Conservation (phyloP, 1,140 invertebrate species). For the Oreohelix idahoensis region DNA sequence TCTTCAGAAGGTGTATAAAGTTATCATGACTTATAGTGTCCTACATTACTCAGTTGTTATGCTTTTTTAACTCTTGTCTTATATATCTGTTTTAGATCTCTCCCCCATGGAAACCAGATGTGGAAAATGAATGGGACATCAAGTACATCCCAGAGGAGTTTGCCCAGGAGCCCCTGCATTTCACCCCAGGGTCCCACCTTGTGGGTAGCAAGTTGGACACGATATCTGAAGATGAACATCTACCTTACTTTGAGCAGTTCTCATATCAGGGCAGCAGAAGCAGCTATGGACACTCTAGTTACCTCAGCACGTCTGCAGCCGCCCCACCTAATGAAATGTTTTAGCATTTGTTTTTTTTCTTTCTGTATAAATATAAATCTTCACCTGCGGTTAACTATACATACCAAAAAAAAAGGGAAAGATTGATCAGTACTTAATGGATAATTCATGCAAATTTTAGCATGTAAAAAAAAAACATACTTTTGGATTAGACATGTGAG, state of each 20-base stretch:
- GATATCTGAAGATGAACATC: constrained; percentile 81
- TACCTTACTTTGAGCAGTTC: constrained; percentile 83
- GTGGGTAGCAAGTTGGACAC: constrained; percentile 77
- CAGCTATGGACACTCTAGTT: constrained; percentile 55
- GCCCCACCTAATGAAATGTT: neutral
- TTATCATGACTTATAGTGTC: no score
- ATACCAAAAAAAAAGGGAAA: no score
- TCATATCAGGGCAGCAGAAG: constrained; percentile 77
- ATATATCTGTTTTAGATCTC: constrained; percentile 48
- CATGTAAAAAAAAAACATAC: no score
- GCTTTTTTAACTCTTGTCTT: no score
- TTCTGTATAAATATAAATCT: no score
- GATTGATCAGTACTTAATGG: no score
- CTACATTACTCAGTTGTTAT: no score
- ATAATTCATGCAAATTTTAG: no score
- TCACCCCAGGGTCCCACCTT: constrained; percentile 65
- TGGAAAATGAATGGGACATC: constrained; percentile 67
- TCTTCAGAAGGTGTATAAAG: no score
- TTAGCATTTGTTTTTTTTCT: no score
- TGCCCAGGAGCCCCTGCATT: constrained; percentile 62
- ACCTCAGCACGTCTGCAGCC: constrained; percentile 67
- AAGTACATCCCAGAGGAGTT: constrained; percentile 73
- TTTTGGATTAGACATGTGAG: no score
- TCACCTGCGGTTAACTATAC: no score
- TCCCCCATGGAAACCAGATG: constrained; percentile 71